phyloP scores from a whole-genome alignment of 2,888 invertebrate genomes.

The Melanophora roralis region DNA sequence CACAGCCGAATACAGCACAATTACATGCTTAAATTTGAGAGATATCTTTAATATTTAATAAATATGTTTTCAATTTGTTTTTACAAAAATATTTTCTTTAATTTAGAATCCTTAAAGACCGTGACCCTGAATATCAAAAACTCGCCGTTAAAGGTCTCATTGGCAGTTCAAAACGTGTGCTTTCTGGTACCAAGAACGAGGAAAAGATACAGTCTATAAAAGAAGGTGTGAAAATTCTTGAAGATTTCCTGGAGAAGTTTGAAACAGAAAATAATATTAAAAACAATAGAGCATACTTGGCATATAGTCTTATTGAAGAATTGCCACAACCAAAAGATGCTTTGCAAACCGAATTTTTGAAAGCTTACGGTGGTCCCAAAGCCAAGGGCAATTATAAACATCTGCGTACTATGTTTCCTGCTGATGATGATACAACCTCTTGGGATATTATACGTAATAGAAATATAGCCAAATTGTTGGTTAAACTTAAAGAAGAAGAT shows the following conservation, averaged over 20 bases:
- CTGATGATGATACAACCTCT: slow-evolving; percentile 79
- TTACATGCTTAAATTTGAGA: too few relatives aligned
- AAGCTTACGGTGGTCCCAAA: slow-evolving; percentile 83
- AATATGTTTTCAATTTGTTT: too few relatives aligned
- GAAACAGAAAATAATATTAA: slow-evolving; percentile 82
- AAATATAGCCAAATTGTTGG: slow-evolving; percentile 80
- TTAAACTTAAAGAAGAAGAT: slow-evolving; percentile 80
- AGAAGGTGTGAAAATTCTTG: slow-evolving; percentile 84
- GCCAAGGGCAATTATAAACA: slow-evolving; percentile 82
- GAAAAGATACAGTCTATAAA: slow-evolving; percentile 86
- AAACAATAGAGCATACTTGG: slow-evolving; percentile 84
- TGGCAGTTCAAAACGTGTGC: slow-evolving; percentile 84
- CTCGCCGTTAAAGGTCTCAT: slow-evolving; percentile 84
- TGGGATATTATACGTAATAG: slow-evolving; percentile 87
- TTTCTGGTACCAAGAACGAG: slow-evolving; percentile 86
- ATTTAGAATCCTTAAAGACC: slow-evolving; percentile 81
- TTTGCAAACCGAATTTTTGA: slow-evolving; percentile 80
- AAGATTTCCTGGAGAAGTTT: slow-evolving; percentile 86
- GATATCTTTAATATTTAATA: too few relatives aligned
- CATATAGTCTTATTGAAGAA: slow-evolving; percentile 80
- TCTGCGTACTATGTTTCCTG: slow-evolving; percentile 81
- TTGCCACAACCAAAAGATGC: slow-evolving; percentile 80
- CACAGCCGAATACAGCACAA: too few relatives aligned
- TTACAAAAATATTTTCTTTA: not conserved
- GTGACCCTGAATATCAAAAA: slow-evolving; percentile 88